Evolutionary conservation across 1,140 invertebrate species (phyloP).

Genomic region (Saccostrea echinata): DNA sequence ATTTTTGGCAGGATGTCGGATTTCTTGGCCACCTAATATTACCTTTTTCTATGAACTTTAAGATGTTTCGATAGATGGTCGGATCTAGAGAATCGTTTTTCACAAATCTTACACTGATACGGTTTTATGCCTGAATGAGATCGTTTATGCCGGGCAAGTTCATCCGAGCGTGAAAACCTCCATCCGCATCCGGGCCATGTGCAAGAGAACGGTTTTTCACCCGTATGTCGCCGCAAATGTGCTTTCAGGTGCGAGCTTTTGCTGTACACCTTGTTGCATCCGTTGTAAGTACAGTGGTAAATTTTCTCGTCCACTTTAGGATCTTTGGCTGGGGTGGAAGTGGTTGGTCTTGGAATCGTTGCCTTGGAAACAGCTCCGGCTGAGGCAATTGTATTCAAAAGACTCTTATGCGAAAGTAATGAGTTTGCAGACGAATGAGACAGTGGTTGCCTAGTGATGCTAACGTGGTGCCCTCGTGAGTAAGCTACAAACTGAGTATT

Average conservation of each 20-base stretch:
- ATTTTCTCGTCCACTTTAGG: constrained; percentile 80
- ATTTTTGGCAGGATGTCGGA: constrained; percentile 25
- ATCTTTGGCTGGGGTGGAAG: constrained; percentile 39
- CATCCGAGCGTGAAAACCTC: constrained; percentile 96
- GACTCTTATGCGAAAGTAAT: constrained; percentile 62
- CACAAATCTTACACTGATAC: constrained; percentile 85
- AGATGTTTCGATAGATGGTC: constrained; percentile 86
- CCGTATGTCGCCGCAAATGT: constrained; percentile 94
- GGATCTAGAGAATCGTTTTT: constrained; percentile 87
- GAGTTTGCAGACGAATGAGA: constrained; percentile 60
- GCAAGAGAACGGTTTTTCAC: constrained; percentile 95
- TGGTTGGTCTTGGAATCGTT: constrained; percentile 31
- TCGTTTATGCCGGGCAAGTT: constrained; percentile 88
- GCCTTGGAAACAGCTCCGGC: constrained; percentile 46
- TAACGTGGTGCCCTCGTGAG: constrained; percentile 30
- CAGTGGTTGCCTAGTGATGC: constrained; percentile 38
- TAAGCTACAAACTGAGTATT: constrained; percentile 39
- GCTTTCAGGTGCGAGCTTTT: constrained; percentile 96
- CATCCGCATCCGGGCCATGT: constrained; percentile 95
- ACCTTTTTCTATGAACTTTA: constrained; percentile 87
- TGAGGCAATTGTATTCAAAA: constrained; percentile 57
- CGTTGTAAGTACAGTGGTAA: constrained; percentile 84
- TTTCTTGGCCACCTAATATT: constrained; percentile 18
- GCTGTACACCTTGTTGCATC: constrained; percentile 88
- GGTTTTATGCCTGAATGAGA: constrained; percentile 82